Conservation (phyloP, 2,888 invertebrate species). For the Poecilus cupreus region DNA sequence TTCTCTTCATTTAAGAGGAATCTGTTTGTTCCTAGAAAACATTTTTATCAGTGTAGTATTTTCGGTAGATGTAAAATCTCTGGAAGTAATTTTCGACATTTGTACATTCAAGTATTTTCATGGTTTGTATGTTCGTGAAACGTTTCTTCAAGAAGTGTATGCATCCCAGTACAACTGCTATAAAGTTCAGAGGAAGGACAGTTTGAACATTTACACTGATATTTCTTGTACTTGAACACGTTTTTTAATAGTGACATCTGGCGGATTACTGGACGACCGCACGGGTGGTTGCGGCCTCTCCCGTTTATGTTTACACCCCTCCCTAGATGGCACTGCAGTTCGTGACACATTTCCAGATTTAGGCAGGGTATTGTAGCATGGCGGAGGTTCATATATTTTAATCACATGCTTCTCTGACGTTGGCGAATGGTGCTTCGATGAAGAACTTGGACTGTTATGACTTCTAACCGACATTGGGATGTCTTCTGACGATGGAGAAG, state of each 20-base stretch:
- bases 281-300: constrained; percentile 71
- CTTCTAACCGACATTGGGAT: constrained; percentile 71
- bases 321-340: constrained; percentile 67
- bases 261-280: constrained; percentile 71
- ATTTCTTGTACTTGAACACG: constrained; percentile 88
- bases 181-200: constrained; percentile 39
- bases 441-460: constrained; percentile 59
- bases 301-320: constrained; percentile 65
- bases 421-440: constrained; percentile 64
- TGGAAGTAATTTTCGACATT: too few species aligned
- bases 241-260: constrained; percentile 80
- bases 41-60: too few species aligned
- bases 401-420: constrained; percentile 67
- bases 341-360: constrained; percentile 67
- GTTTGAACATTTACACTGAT: constrained; percentile 79
- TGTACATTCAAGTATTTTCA: too few species aligned
- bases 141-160: too few species aligned
- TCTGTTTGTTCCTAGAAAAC: too few species aligned
- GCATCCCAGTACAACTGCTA: too few species aligned
- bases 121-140: too few species aligned
- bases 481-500: constrained; percentile 70
- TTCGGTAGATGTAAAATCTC: too few species aligned
- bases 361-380: constrained; percentile 74
- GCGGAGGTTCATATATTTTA: constrained; percentile 72
- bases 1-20: too few species aligned